Evolutionary conservation across 2,888 invertebrate genomes (phyloP).

Genomic region (Bembecia ichneumoniformis): DNA sequence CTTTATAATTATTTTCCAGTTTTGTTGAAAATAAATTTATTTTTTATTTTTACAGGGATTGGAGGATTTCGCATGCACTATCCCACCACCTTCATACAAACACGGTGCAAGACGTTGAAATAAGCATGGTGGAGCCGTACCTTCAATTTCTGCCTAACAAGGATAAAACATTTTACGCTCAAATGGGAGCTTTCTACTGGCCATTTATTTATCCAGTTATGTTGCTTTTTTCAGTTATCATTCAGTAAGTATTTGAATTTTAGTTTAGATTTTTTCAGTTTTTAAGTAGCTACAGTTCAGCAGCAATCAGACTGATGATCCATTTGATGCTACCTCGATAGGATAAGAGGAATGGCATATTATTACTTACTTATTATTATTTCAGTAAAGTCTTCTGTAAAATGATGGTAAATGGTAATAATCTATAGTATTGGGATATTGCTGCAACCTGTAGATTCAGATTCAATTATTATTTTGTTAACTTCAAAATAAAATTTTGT

Average conservation of each 20-base stretch:
- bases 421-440: no score
- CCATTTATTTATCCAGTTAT: conserved; percentile 38
- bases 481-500: no score
- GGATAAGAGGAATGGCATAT: no score
- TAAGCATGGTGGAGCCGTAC: conserved; percentile 79
- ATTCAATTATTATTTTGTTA: no score
- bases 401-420: no score
- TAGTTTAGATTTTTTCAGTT: conserved; percentile 5
- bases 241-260: conserved; percentile 24
- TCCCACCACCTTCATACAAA: conserved; percentile 89
- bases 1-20: no score
- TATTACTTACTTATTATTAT: no score
- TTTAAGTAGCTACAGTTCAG: no score
- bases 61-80: conserved; percentile 83
- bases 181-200: conserved; percentile 73
- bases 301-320: background rate
- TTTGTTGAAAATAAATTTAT: background rate
- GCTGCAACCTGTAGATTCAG: no score
- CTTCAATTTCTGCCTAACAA: conserved; percentile 78
- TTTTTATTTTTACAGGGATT: conserved; percentile 65
- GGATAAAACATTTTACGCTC: conserved; percentile 56
- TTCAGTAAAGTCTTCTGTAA: no score
- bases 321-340: no score
- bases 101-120: conserved; percentile 81
- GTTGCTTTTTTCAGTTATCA: conserved; percentile 27